Evolutionary conservation across 2,888 invertebrate species (phyloP).

Genomic region (Macaria liturata): DNA sequence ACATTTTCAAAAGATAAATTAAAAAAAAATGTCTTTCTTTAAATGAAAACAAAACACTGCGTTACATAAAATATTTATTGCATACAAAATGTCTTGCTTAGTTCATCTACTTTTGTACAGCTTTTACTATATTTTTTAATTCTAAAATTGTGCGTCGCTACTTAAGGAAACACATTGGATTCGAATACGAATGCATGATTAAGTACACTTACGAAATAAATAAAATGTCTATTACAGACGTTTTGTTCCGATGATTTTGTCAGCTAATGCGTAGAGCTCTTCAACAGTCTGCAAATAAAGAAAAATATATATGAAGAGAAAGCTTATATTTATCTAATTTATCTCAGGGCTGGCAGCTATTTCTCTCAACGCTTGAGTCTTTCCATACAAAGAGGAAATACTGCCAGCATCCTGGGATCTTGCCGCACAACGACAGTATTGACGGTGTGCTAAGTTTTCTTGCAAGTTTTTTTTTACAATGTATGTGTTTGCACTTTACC

Average conservation of each 20-base stretch:
- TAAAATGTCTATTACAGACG: constrained; percentile 49
- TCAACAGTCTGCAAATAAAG: constrained; percentile 85
- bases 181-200: constrained; percentile 31
- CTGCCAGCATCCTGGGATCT: no score
- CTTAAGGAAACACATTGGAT: constrained; percentile 26
- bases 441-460: no score
- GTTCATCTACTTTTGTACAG: constrained; percentile 44
- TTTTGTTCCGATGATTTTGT: constrained; percentile 84
- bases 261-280: constrained; percentile 86
- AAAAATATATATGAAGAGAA: not conserved
- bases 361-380: no score
- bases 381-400: no score
- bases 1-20: no score
- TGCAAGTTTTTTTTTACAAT: no score
- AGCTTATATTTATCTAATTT: no score
- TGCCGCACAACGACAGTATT: no score
- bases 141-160: constrained; percentile 27
- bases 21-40: not conserved
- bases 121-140: constrained; percentile 48
- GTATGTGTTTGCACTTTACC: no score
- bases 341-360: no score
- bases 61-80: constrained; percentile 45
- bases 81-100: constrained; percentile 55
- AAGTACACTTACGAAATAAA: constrained; percentile 31
- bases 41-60: not conserved